Percentiles rank a stretch among this genome's conserved stretches.
Evolutionary conservation across 2,113 vertebrate genomes (phyloP).

Genomic region (Ornithorhynchus anatinus): DNA sequence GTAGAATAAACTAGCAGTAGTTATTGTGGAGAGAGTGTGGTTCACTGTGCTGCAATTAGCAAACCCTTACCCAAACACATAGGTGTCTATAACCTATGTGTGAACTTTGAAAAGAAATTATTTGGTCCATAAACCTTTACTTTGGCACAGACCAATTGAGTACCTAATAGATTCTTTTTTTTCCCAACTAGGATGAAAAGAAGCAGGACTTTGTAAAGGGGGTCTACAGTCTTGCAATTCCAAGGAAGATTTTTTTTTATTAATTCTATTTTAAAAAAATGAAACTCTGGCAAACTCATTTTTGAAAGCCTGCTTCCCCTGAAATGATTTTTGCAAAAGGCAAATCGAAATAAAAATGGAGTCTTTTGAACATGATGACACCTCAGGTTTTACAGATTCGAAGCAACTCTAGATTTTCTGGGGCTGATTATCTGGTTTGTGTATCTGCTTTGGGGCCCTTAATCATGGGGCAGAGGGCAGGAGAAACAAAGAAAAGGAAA

Average conservation of each 20-base stretch:
- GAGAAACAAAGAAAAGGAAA: no score
- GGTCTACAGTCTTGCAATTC: not conserved
- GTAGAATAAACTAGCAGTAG: not conserved
- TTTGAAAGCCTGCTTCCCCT: not conserved
- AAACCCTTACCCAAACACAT: not conserved
- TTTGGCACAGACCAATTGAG: conserved; percentile 29
- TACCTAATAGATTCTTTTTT: not conserved
- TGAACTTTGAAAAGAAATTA: conserved; percentile 42
- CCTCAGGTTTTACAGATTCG: no score
- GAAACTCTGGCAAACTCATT: not conserved
- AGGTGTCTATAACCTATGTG: conserved; percentile 26
- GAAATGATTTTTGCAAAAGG: not conserved
- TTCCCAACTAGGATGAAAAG: not conserved
- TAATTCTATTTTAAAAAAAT: not conserved
- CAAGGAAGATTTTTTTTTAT: not conserved
- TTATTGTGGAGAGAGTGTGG: not conserved
- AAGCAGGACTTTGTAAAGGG: not conserved
- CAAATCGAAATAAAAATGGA: not conserved
- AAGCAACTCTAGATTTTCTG: no score
- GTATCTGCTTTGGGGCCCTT: no score
- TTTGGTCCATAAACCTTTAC: conserved; percentile 30
- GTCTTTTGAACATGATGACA: not conserved
- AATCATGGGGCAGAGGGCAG: no score
- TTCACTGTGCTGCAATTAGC: not conserved
- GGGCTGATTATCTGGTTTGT: no score